Conservation (phyloP, 2,113 vertebrate species). For the Hirundichthys speculiger region DNA sequence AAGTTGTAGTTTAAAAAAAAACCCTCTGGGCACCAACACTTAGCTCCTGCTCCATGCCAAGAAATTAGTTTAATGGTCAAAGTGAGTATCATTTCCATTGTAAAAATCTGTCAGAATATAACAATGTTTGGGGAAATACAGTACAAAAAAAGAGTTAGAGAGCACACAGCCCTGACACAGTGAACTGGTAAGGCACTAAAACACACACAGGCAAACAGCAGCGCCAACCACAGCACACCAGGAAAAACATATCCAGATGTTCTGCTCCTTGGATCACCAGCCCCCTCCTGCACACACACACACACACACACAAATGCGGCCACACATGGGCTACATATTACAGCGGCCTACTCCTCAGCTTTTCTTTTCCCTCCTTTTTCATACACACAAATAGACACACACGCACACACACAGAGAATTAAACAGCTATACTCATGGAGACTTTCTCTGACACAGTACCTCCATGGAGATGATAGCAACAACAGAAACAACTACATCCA, state of each 20-base stretch:
- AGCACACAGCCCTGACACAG: conserved; percentile 59
- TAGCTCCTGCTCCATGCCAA: background rate
- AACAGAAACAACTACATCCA: too few species aligned
- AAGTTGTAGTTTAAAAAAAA: conserved; percentile 34
- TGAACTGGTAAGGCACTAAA: conserved; percentile 53
- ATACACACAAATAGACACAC: conserved; percentile 5
- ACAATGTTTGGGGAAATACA: conserved; percentile 49
- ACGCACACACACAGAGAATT: too few species aligned
- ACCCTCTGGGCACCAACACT: background rate
- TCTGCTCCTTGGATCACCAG: conserved; percentile 66
- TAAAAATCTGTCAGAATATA: conserved; percentile 26
- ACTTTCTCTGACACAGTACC: background rate
- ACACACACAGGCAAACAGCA: conserved; percentile 40
- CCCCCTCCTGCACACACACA: conserved; percentile 47
- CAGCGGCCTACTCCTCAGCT: conserved; percentile 47
- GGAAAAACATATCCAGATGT: conserved; percentile 83
- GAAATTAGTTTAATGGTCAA: background rate
- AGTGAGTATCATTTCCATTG: conserved; percentile 27
- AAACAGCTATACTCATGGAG: too few species aligned
- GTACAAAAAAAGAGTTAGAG: conserved; percentile 41
- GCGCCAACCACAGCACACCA: conserved; percentile 68
- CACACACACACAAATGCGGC: conserved; percentile 44
- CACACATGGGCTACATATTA: conserved; percentile 73
- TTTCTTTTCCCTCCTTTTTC: conserved; percentile 36
- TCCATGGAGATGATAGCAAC: background rate